These are phyloP conservation scores for Hydriomena furcata DNA, from an alignment of 2,888 invertebrate species.

Conservation along the genomic window DNA sequence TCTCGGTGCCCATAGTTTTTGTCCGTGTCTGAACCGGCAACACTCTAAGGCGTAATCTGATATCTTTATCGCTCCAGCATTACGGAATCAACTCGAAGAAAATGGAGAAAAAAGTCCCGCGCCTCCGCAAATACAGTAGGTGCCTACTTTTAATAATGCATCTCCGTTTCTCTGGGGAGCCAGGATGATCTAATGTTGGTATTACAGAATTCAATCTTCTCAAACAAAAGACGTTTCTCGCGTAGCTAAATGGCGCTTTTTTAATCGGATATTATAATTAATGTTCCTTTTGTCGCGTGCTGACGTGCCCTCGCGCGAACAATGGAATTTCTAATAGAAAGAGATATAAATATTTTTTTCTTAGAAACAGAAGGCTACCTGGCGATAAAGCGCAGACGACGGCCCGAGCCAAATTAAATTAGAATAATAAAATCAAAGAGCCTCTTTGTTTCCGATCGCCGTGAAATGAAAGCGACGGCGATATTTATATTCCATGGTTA, in stretches of 20 bases:
- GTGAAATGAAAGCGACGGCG: conserved; percentile 40
- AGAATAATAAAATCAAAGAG: conserved; percentile 74
- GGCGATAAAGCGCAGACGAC: conserved; percentile 79
- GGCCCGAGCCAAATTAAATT: conserved; percentile 72
- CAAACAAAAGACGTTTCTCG: conserved; percentile 79
- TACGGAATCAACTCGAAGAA: conserved; percentile 47
- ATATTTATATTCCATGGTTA: conserved; percentile 40
- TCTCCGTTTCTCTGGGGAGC: conserved; percentile 49
- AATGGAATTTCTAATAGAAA: conserved; percentile 81
- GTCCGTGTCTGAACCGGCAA: conserved; percentile 62
- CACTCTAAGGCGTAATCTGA: conserved; percentile 68
- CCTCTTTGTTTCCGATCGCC: conserved; percentile 58
- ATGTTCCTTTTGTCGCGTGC: conserved; percentile 84
- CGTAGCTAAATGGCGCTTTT: conserved; percentile 80
- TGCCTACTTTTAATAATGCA: conserved; percentile 53
- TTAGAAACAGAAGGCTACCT: conserved; percentile 79
- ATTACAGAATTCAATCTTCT: conserved; percentile 81
- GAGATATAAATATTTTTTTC: conserved; percentile 81
- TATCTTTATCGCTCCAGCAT: conserved; percentile 60
- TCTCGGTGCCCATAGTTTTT: conserved; percentile 72
- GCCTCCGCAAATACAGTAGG: conserved; percentile 55
- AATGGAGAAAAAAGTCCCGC: conserved; percentile 44
- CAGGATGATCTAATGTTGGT: conserved; percentile 70
- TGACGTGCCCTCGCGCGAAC: conserved; percentile 82
- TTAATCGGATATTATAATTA: conserved; percentile 85